Evolutionary conservation across 2,888 invertebrate species (phyloP).

Genomic region (Argyresthia goedartella): DNA sequence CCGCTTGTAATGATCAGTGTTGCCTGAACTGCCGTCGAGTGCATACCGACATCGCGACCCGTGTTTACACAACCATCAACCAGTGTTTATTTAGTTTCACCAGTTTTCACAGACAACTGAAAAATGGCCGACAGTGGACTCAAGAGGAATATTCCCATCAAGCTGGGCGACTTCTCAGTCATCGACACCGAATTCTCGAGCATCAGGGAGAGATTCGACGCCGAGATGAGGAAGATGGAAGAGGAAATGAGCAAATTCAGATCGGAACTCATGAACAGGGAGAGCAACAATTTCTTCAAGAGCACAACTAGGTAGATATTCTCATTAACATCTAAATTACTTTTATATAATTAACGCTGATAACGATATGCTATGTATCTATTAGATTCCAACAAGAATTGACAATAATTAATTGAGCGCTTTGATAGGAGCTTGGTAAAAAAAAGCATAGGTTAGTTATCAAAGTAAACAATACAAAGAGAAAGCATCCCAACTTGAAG

Average conservation of each 20-base stretch:
- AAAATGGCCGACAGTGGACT: slow-evolving; percentile 87
- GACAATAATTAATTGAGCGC: neutral
- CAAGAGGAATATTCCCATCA: slow-evolving; percentile 92
- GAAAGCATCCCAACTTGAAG: neutral
- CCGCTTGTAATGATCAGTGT: slow-evolving; percentile 63
- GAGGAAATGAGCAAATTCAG: slow-evolving; percentile 97
- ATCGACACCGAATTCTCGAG: slow-evolving; percentile 97
- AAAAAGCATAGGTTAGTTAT: too few relatives aligned
- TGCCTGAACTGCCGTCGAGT: slow-evolving; percentile 58
- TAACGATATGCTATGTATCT: too few relatives aligned
- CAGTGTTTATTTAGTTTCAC: slow-evolving; percentile 67
- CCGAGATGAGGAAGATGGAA: slow-evolving; percentile 98
- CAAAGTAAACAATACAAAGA: too few relatives aligned
- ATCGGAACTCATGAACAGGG: slow-evolving; percentile 92
- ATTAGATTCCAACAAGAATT: neutral
- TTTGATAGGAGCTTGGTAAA: too few relatives aligned
- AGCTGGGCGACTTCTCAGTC: slow-evolving; percentile 94
- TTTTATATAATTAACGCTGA: neutral
- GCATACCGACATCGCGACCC: slow-evolving; percentile 47
- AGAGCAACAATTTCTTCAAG: slow-evolving; percentile 92
- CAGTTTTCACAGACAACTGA: slow-evolving; percentile 40
- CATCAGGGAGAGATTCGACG: slow-evolving; percentile 95
- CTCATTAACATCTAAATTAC: neutral
- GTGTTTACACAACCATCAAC: slow-evolving; percentile 57
- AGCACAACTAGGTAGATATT: slow-evolving; percentile 82